These are phyloP conservation scores for Zophobas morio DNA, from an alignment of 1,140 invertebrate genomes.

Conservation along the genomic window DNA sequence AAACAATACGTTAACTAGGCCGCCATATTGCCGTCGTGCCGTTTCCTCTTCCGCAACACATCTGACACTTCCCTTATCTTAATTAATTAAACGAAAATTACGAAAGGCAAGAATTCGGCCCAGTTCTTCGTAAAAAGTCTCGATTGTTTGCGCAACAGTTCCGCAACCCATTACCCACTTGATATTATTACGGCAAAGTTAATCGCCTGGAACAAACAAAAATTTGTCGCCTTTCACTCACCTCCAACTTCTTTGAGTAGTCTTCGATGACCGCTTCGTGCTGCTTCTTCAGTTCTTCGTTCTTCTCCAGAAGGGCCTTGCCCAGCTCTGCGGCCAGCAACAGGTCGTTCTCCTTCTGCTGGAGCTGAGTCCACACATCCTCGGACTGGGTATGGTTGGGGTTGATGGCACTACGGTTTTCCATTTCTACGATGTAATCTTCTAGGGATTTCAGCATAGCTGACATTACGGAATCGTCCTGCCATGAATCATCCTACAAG, in stretches of 20 bases:
- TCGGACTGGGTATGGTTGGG: slow-evolving; percentile 68
- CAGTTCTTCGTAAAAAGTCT: slow-evolving; percentile 16
- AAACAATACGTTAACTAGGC: too few relatives aligned
- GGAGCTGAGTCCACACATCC: slow-evolving; percentile 87
- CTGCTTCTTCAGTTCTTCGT: slow-evolving; percentile 90
- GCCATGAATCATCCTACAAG: neutral
- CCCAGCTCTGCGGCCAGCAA: slow-evolving; percentile 94
- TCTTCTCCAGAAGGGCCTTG: slow-evolving; percentile 94
- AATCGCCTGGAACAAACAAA: slow-evolving; percentile 33
- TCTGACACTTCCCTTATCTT: slow-evolving; percentile 3
- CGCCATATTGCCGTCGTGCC: too few relatives aligned
- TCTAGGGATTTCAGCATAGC: slow-evolving; percentile 63
- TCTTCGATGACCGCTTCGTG: slow-evolving; percentile 90
- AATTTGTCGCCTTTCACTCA: slow-evolving; percentile 68
- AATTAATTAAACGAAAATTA: slow-evolving; percentile 2
- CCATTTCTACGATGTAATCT: slow-evolving; percentile 67
- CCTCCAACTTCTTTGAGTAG: slow-evolving; percentile 94
- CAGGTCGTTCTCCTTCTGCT: slow-evolving; percentile 94
- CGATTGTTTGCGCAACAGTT: slow-evolving; percentile 21
- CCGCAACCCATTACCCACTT: slow-evolving; percentile 4
- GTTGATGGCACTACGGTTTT: slow-evolving; percentile 65
- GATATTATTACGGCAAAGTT: slow-evolving; percentile 19
- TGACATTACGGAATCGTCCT: neutral
- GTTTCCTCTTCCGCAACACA: neutral
- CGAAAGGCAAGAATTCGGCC: slow-evolving; percentile 24